Evolutionary conservation across 1,140 invertebrate species (phyloP).

Genomic region (Yoshiicerus persimilis): DNA sequence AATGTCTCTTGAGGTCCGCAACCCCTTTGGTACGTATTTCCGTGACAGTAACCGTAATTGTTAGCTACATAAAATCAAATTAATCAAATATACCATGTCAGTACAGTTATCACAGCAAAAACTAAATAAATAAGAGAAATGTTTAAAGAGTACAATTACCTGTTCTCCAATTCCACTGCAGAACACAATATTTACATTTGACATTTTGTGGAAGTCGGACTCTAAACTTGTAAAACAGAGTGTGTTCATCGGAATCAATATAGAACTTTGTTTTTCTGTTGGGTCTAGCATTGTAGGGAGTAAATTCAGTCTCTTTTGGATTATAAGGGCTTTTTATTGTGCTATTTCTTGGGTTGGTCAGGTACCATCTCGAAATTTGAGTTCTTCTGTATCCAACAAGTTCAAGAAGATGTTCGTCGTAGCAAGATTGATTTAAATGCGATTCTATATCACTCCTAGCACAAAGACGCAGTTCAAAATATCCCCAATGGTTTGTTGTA

Average conservation of each 20-base stretch:
- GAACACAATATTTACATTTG: constrained; percentile 53
- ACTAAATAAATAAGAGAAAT: neutral
- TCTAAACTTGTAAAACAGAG: constrained; percentile 46
- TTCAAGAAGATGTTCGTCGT: constrained; percentile 65
- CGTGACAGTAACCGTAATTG: constrained; percentile 48
- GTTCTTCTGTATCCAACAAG: constrained; percentile 52
- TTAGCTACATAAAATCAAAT: neutral
- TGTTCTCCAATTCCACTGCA: constrained; percentile 54
- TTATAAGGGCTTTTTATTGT: too few species aligned
- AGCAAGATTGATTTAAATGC: constrained; percentile 67
- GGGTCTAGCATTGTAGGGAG: neutral
- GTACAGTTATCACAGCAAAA: neutral
- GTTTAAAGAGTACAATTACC: neutral
- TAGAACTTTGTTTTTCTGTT: neutral
- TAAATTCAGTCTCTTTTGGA: too few species aligned
- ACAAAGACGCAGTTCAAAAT: constrained; percentile 83
- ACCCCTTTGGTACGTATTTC: constrained; percentile 47
- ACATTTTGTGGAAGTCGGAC: constrained; percentile 52
- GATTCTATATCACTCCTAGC: constrained; percentile 59
- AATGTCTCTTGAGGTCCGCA: constrained; percentile 29
- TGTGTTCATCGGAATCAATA: neutral
- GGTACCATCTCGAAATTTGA: neutral
- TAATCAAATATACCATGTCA: neutral
- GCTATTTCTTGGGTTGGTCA: neutral
- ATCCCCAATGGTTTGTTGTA: constrained; percentile 68